Evolutionary conservation across 2,113 vertebrate species (phyloP), one percentile per base, ranked within the genome.

Genomic region (Alethe diademata): DNA sequence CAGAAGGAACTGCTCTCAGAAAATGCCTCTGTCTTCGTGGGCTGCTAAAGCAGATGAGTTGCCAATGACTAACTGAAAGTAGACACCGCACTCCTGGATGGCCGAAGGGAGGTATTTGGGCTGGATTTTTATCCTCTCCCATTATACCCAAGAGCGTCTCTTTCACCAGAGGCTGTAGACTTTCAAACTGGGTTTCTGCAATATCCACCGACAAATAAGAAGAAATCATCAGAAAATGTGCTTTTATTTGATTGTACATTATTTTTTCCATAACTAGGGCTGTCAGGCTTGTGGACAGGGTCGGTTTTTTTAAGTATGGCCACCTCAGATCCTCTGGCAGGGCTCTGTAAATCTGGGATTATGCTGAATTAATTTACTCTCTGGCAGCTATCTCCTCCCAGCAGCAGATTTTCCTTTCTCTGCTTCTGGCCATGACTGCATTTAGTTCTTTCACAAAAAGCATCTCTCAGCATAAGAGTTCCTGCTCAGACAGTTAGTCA

Each of bases 31-130:
- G 38, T 67, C 84, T 95, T 78, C 1, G 1, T 64, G 78, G 87
- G 61, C 61, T 87, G 51, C 88, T 94, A 40, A 84, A 71, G 40
- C 5, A 80, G 87, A 87, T 96, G 92, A 95, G 65, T 78, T 67
- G 86, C 50, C 70, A 78, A 87, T 96, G 84, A 96, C 90, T 95
- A 96, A 94, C 73, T 71, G 71, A 7, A 67, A 60, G 75, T 18
- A 87, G 87, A 87, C 48, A 82, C 87, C 73, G 12, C 92, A 60
- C 24, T 95, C 48, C 51, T 40, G 58, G 61, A 75, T 93, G 81
- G 81, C 90, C 0, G 0, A 94, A 90, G 53, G 40, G 69, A 91
- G 73, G 61, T 91, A 78, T 74, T 78, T 64, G 56, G 78, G 65
- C 24, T 85, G 84, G 78, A 85, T 78, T 90, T 87, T 93, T 81